A percentile compares a stretch with the other conserved stretches of the same genome.
phyloP scores from a whole-genome alignment of 2,888 invertebrate species.

The Cetonia aurata region DNA sequence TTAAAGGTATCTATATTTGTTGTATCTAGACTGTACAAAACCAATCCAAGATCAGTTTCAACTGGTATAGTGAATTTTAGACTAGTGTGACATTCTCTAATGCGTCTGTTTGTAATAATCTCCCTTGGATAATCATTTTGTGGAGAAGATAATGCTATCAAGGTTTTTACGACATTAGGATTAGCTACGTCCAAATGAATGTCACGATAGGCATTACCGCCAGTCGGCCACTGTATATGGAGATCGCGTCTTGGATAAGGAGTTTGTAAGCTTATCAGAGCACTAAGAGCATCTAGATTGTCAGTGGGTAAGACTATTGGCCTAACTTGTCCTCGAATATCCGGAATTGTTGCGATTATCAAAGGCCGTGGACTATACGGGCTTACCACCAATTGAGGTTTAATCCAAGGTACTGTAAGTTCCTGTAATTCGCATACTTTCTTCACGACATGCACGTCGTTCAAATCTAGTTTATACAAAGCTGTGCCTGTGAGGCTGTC shows the following conservation, averaged over 20 bases:
- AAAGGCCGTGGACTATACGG: constrained; percentile 4
- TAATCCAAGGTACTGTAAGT: constrained; percentile 6
- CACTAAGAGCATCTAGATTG: neutral
- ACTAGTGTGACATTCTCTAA: neutral
- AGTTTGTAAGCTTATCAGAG: neutral
- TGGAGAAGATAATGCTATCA: neutral
- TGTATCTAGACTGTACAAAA: constrained; percentile 1
- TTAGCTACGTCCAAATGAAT: constrained; percentile 6
- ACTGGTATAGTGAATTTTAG: constrained; percentile 5
- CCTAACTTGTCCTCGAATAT: neutral
- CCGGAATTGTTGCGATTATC: neutral
- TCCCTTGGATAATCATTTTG: neutral
- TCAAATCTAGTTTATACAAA: constrained; percentile 4
- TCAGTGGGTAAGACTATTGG: constrained; percentile 10
- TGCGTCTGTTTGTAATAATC: constrained; percentile 1
- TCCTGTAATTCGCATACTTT: neutral
- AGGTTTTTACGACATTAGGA: neutral
- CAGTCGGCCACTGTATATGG: neutral
- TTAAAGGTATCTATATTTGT: constrained; percentile 15
- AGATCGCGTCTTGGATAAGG: neutral
- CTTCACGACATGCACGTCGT: neutral
- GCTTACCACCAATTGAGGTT: neutral
- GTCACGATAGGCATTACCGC: neutral
- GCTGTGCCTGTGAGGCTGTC: neutral
- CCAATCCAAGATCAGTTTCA: neutral